phyloP scores from a whole-genome alignment of 2,888 invertebrate species.

The Agelastica alni region DNA sequence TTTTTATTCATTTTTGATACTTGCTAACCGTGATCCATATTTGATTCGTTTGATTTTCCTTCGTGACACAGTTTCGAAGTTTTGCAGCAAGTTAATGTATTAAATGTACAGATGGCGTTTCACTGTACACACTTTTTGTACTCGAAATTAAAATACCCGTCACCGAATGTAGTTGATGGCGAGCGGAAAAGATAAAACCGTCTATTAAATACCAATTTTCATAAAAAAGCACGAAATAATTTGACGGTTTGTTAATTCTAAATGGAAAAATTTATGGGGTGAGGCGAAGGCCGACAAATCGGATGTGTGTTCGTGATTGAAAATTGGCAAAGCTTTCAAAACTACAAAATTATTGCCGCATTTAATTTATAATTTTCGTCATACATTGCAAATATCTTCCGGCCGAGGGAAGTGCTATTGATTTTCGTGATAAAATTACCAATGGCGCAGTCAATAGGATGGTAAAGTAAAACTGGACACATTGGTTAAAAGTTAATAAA shows the following conservation, averaged over 20 bases:
- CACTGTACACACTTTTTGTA: no score
- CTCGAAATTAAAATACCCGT: no score
- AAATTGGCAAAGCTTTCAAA: conserved; percentile 16
- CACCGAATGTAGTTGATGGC: no score
- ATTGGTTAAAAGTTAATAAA: no score
- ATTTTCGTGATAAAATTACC: conserved; percentile 12
- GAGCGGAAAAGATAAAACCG: no score
- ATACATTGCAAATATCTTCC: conserved; percentile 22
- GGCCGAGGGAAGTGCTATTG: conserved; percentile 15
- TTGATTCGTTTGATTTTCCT: no score
- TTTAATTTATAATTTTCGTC: conserved; percentile 24
- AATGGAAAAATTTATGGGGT: conserved; percentile 5
- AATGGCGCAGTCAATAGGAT: conserved; percentile 5
- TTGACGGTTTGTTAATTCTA: conserved; percentile 8
- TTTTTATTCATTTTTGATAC: no score
- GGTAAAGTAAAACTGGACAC: no score
- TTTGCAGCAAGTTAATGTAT: no score
- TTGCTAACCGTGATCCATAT: no score
- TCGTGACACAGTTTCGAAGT: no score
- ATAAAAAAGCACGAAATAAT: not conserved
- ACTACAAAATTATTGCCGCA: conserved; percentile 18
- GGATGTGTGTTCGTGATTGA: conserved; percentile 18
- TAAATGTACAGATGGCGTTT: no score
- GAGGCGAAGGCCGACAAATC: conserved; percentile 4
- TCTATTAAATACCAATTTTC: not conserved